Evolutionary conservation across 2,797 vertebrate genomes (phyloP).

Genomic region (Enteromius afrohamiltoni): DNA sequence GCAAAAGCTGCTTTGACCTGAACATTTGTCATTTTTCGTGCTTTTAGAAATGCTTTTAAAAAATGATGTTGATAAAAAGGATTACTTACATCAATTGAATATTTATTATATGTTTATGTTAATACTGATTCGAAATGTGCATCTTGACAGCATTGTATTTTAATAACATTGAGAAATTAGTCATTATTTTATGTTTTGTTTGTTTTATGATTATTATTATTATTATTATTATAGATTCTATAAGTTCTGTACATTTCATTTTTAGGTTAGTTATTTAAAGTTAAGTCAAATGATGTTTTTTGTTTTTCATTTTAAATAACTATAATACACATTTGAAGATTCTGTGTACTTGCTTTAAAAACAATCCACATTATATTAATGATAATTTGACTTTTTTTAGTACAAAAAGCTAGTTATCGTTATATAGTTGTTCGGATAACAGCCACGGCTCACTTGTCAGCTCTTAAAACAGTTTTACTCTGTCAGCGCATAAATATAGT

Average conservation of each 20-base stretch:
- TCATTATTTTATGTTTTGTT: neutral
- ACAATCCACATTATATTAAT: neutral
- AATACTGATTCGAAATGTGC: too few relatives aligned
- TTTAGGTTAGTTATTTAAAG: neutral
- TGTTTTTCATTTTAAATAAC: neutral
- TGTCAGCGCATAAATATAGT: neutral
- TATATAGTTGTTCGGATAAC: neutral
- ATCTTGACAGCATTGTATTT: neutral
- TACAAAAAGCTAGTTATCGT: neutral
- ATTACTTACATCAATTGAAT: neutral
- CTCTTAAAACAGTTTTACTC: neutral
- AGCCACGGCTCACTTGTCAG: neutral
- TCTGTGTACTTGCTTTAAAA: neutral
- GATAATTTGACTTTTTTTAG: neutral
- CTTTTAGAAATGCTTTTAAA: neutral
- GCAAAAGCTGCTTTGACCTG: neutral
- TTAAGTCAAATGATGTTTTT: neutral
- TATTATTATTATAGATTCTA: neutral
- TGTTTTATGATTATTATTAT: neutral
- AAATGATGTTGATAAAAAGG: neutral
- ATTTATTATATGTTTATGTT: too few relatives aligned
- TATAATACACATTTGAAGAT: neutral
- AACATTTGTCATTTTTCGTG: neutral
- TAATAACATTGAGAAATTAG: neutral
- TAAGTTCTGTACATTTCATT: neutral